These are phyloP conservation scores for Ciconia nigra DNA, from an alignment of 2,797 vertebrate genomes.

Conservation along the genomic window DNA sequence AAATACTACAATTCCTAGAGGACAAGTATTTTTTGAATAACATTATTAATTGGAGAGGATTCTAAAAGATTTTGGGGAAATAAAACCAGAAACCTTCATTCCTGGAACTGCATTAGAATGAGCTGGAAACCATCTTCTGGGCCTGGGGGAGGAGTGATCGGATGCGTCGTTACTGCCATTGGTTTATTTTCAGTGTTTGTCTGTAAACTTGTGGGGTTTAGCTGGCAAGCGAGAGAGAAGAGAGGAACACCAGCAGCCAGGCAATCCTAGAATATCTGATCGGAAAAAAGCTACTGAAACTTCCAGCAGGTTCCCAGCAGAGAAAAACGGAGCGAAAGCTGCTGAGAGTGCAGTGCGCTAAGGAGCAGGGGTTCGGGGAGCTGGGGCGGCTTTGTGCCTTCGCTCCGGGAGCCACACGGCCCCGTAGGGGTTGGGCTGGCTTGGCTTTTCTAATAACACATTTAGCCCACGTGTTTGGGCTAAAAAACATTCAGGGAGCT, in stretches of 20 bases:
- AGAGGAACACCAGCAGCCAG: not conserved
- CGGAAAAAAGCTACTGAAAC: not conserved
- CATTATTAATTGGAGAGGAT: not conserved
- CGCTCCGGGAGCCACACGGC: accelerated
- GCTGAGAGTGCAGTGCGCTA: accelerated
- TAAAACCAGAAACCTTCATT: not conserved
- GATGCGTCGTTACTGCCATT: accelerated
- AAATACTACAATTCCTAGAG: not conserved
- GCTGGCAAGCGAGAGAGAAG: not conserved
- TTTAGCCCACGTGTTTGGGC: no score
- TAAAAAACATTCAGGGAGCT: not conserved
- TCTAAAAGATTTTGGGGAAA: not conserved
- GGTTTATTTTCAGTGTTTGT: not conserved
- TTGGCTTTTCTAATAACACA: not conserved
- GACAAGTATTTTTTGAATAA: not conserved
- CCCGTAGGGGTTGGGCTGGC: accelerated
- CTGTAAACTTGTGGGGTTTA: not conserved
- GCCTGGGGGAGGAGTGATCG: accelerated
- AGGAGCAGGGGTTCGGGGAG: not conserved
- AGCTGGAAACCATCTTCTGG: not conserved
- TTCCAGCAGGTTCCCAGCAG: not conserved
- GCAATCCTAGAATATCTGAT: not conserved
- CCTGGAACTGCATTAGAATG: not conserved
- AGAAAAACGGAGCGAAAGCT: accelerated
- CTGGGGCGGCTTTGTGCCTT: not conserved